Base-by-base conservation (phyloP, 2,888 invertebrate species). In the Syrista parreyssii region DNA sequence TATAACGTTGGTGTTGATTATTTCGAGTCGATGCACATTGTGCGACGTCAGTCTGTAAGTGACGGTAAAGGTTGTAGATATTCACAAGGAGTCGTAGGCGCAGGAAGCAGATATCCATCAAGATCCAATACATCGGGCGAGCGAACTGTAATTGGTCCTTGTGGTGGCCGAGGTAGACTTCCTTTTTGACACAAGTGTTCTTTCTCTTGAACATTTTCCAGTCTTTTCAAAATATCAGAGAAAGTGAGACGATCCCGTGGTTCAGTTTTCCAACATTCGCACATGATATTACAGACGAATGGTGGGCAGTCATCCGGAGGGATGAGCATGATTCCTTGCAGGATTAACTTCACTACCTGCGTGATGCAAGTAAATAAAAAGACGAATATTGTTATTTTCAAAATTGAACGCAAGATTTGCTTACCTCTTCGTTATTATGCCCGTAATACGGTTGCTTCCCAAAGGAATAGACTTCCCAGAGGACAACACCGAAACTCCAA, bases 401-500 rank as follows among this genome's bases (percentile, higher is more conserved):
- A 69, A 31, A 69, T 69, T 69, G 30, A 32, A 69, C 11, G 32
- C 30, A 11, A 0, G 1, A 31, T 69, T 31, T 32, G 11, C 75
- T 86, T 87, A 93, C 94, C 89, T 97, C 97, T 86, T 97, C 97
- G 90, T 98, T 98, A 82, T 96, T 96, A 89, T 96, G 96, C 0
- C 97, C 98, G 89, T 96, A 98, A 90, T 98, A 98, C 0, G 98
- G 98, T 88, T 98, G 97, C 85, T 96, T 96, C n/a, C 97, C 98
- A 84, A 95, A 95, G 83, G 96, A 97, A 92, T 96, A 98, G 78
- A 98, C 96, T 91, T 98, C 98, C 98, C 98, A 98, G 0, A 98
- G 93, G 9, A 98, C 96, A 3, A 98, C 96, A 0, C 98, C 98
- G 89, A 96, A 98, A 0, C 97, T 96, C 98, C 98, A 98, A 0